Evolutionary conservation across 2,113 vertebrate genomes (phyloP).

Genomic region (Podilymbus podiceps): DNA sequence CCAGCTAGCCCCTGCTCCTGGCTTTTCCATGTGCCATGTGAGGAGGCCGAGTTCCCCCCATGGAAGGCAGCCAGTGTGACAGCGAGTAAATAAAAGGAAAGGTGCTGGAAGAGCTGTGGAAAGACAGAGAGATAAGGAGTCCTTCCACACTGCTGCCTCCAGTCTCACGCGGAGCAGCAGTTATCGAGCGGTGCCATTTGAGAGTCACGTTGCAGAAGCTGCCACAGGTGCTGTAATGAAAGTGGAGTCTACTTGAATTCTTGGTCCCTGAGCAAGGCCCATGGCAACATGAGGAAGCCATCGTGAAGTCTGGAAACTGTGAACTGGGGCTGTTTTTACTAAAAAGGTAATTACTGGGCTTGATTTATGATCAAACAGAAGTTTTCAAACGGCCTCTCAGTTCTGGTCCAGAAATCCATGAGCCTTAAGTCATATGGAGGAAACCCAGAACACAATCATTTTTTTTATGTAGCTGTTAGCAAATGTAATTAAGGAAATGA

Average conservation of each 20-base stretch:
- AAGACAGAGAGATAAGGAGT: neutral
- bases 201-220: neutral
- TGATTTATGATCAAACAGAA: conserved; percentile 40
- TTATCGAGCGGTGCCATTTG: neutral
- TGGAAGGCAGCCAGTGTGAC: neutral
- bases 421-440: conserved; percentile 12
- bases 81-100: neutral
- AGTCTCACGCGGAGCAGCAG: neutral
- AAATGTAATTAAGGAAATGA: neutral
- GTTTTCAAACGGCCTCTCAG: neutral
- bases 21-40: neutral
- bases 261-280: neutral
- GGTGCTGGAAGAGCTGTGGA: neutral
- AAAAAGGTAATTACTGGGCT: neutral
- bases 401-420: conserved; percentile 5
- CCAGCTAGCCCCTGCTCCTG: neutral
- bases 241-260: neutral
- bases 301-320: neutral
- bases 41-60: neutral
- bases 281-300: neutral
- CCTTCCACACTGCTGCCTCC: rapidly evolving
- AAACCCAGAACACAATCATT: neutral
- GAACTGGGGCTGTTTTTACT: neutral
- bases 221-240: neutral
- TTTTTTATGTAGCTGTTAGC: neutral